These are phyloP conservation scores for Myrmophylax atrothorax DNA, from an alignment of 2,113 vertebrate genomes.

Conservation along the genomic window DNA sequence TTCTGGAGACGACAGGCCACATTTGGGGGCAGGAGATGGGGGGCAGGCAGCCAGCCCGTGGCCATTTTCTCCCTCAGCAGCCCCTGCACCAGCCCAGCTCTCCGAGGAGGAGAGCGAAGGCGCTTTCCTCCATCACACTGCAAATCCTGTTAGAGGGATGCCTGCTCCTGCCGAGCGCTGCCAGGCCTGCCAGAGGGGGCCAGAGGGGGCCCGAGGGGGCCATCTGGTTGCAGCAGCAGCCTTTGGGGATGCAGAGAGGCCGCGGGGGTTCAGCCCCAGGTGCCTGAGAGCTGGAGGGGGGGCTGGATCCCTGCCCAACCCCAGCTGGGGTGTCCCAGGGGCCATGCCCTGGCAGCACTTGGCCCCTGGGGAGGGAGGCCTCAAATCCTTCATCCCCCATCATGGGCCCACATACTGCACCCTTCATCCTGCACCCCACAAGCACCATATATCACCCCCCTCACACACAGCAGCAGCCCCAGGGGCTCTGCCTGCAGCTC, in stretches of 20 bases:
- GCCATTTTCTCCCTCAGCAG: conserved; percentile 33
- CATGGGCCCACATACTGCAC: not conserved
- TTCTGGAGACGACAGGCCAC: not conserved
- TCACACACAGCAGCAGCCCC: not conserved
- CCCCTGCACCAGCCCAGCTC: not conserved
- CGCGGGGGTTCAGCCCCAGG: not conserved
- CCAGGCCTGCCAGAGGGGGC: not conserved
- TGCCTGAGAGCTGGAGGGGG: not conserved
- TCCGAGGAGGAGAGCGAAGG: not conserved
- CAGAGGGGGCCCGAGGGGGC: not conserved
- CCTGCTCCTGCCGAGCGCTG: not conserved
- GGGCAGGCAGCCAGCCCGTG: not conserved
- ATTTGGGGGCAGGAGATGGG: not conserved
- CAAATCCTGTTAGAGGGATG: conserved; percentile 55
- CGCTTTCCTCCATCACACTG: conserved; percentile 28
- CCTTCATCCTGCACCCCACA: not conserved
- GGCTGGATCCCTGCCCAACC: not conserved
- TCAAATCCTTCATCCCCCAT: not conserved
- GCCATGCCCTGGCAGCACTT: not conserved
- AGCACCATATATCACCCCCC: fast-evolving
- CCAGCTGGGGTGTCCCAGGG: not conserved
- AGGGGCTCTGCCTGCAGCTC: not conserved
- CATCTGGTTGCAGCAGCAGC: conserved; percentile 16
- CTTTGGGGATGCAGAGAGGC: not conserved
- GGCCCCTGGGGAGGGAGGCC: not conserved